Conservation (phyloP, 2,888 invertebrate species). For the Galerucella pusilla region DNA sequence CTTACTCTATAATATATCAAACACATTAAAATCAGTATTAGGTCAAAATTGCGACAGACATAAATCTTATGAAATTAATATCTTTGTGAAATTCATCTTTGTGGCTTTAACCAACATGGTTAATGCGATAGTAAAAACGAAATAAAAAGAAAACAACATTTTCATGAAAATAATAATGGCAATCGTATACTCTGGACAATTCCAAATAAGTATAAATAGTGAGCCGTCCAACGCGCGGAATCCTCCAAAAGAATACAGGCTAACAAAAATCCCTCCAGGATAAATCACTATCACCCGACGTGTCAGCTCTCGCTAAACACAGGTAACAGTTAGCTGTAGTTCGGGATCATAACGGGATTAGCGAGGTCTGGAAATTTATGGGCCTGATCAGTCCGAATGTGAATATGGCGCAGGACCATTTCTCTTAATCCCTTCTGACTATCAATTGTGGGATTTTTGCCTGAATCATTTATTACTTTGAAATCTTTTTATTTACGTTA, state of each 20-base stretch:
- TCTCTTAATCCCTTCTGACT: slow-evolving; percentile 63
- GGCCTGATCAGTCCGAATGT: slow-evolving; percentile 51
- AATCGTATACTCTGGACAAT: not conserved
- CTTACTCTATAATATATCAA: no score
- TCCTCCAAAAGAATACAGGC: slow-evolving; percentile 13
- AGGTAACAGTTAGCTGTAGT: slow-evolving; percentile 59
- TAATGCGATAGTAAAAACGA: no score
- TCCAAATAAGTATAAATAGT: slow-evolving; percentile 14
- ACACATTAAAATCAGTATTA: no score
- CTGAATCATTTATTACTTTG: slow-evolving; percentile 61
- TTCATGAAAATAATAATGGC: not conserved
- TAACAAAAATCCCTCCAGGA: slow-evolving; percentile 20
- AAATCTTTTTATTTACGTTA: slow-evolving; percentile 60
- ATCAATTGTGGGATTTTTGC: slow-evolving; percentile 67
- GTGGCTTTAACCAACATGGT: no score
- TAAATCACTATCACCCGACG: slow-evolving; percentile 20
- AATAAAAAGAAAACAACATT: not conserved
- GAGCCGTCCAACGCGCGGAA: slow-evolving; percentile 2
- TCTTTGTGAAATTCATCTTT: no score
- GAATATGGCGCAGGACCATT: slow-evolving; percentile 54
- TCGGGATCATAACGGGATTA: slow-evolving; percentile 62
- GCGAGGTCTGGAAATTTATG: slow-evolving; percentile 64
- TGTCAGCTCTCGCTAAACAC: slow-evolving; percentile 56
- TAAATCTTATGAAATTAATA: no score
- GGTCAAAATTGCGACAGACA: no score